phyloP scores from a whole-genome alignment of 1,140 invertebrate species.

The Tenebrio molitor region DNA sequence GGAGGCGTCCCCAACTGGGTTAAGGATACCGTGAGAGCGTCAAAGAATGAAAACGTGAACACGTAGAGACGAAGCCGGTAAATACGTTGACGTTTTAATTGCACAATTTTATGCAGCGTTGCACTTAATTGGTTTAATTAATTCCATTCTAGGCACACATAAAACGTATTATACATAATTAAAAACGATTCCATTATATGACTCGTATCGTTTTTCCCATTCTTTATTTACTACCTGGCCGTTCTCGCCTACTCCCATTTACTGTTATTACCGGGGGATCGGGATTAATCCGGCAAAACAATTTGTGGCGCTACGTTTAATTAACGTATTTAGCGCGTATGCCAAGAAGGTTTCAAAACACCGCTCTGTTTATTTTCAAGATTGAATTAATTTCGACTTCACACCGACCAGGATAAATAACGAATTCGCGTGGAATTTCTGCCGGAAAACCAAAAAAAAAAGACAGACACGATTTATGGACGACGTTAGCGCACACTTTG shows the following conservation, averaged over 20 bases:
- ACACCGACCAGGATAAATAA: constrained; percentile 32
- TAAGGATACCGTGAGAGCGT: constrained; percentile 15
- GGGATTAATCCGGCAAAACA: constrained; percentile 19
- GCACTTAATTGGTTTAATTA: constrained; percentile 36
- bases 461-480: constrained; percentile 29
- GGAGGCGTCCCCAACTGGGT: constrained; percentile 9
- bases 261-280: not conserved
- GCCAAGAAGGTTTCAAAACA: constrained; percentile 18
- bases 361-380: constrained; percentile 17
- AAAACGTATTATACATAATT: constrained; percentile 34
- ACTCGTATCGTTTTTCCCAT: constrained; percentile 30
- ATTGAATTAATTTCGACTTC: constrained; percentile 30
- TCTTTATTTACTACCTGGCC: constrained; percentile 11
- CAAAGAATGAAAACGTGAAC: constrained; percentile 12
- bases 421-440: constrained; percentile 3
- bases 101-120: constrained; percentile 33
- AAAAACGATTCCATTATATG: constrained; percentile 19
- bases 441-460: too few relatives aligned
- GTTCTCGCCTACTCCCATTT: constrained; percentile 2
- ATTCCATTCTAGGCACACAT: constrained; percentile 22
- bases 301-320: constrained; percentile 26
- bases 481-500: constrained; percentile 8
- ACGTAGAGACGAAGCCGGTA: not conserved
- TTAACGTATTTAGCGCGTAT: constrained; percentile 30
- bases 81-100: constrained; percentile 38